These are phyloP conservation scores for Penaeus vannamei DNA, from an alignment of 1,140 invertebrate species.

Conservation along the genomic window DNA sequence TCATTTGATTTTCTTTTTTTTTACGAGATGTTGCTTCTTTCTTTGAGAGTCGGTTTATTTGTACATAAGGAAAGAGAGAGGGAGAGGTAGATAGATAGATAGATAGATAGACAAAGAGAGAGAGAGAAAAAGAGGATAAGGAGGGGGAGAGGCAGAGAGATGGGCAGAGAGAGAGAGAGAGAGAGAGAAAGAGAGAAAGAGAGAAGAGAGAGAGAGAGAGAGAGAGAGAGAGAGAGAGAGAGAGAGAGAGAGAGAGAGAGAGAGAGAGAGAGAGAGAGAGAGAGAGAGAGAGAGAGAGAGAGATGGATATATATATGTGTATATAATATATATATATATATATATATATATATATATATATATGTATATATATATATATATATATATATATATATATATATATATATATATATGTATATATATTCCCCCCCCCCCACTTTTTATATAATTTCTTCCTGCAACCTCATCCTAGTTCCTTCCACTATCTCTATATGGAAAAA, in stretches of 20 bases:
- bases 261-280: neutral
- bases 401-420: too few relatives aligned
- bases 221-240: neutral
- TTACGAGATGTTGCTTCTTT: too few relatives aligned
- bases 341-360: neutral
- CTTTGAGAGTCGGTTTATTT: neutral
- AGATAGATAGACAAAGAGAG: neutral
- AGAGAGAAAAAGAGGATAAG: slow-evolving; percentile 18
- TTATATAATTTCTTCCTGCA: too few relatives aligned
- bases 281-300: neutral
- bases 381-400: too few relatives aligned
- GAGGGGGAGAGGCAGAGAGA: neutral
- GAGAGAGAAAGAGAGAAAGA: neutral
- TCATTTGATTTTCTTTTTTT: too few relatives aligned
- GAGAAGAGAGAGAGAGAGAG: neutral
- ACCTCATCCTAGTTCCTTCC: too few relatives aligned
- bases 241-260: neutral
- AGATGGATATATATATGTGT: neutral
- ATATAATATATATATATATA: neutral
- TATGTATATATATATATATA: neutral
- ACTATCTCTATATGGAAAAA: too few relatives aligned
- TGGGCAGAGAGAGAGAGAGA: slow-evolving; percentile 9
- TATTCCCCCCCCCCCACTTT: too few relatives aligned
- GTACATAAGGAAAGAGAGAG: neutral
- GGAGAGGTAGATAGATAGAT: neutral